These are phyloP conservation scores for Chaitophorus viminalis DNA, from an alignment of 2,888 invertebrate species.

Conservation along the genomic window DNA sequence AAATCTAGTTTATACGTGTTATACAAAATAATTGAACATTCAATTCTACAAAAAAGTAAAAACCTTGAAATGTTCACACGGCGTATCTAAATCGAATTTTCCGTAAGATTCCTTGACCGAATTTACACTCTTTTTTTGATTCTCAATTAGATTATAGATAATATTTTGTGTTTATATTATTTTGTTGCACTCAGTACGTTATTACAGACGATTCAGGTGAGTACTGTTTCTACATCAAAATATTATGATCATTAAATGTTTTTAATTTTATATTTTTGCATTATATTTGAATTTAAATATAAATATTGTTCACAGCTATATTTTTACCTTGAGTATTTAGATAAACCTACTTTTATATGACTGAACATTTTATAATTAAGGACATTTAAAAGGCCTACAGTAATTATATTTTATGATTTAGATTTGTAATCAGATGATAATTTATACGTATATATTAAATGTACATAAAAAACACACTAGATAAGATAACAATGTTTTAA, in stretches of 20 bases:
- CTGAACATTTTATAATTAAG: neutral
- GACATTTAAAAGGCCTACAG: neutral
- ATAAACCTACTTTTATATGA: neutral
- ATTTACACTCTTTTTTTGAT: conserved; percentile 8
- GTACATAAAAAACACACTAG: too few relatives aligned
- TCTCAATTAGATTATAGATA: conserved; percentile 26
- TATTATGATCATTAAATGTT: neutral
- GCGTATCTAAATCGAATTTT: conserved; percentile 58
- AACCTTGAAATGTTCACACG: conserved; percentile 53
- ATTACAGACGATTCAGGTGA: conserved; percentile 7
- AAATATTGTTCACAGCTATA: neutral
- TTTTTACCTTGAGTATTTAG: conserved; percentile 4
- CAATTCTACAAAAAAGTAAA: conserved; percentile 10
- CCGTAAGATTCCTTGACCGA: conserved; percentile 58
- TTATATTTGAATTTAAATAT: neutral
- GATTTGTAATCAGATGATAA: too few relatives aligned
- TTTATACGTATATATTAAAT: too few relatives aligned
- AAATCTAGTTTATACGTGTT: conserved; percentile 2
- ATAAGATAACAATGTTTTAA: neutral
- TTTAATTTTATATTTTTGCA: neutral
- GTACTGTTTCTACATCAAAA: neutral
- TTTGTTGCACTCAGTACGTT: conserved; percentile 12
- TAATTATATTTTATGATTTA: neutral
- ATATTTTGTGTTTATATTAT: neutral
- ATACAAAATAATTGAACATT: conserved; percentile 17